Evolutionary conservation across 2,888 invertebrate species (phyloP).

Genomic region (Dolichopus griseipennis): DNA sequence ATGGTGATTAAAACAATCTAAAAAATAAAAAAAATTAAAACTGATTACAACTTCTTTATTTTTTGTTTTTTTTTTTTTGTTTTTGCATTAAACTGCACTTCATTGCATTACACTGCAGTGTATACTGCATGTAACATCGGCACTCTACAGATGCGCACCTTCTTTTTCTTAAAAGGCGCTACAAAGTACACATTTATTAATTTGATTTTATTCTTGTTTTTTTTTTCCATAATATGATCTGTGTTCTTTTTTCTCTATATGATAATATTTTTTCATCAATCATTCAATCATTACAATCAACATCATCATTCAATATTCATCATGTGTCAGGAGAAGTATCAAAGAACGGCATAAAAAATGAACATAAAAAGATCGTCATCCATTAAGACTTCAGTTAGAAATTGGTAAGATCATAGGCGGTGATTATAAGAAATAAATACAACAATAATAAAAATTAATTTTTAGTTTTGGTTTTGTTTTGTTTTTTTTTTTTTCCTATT

Average conservation of each 20-base stretch:
- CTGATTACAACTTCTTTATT: no score
- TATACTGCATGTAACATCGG: no score
- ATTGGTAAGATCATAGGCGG: background rate
- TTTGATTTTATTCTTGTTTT: background rate
- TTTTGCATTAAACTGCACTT: no score
- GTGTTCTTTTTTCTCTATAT: no score
- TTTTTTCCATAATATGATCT: background rate
- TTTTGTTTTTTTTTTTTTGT: no score
- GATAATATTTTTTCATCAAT: no score
- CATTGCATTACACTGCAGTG: no score
- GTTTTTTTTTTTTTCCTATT: no score
- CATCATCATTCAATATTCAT: background rate
- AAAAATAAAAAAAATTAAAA: no score
- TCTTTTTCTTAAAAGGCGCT: background rate
- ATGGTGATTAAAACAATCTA: no score
- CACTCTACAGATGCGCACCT: background rate
- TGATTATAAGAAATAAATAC: background rate
- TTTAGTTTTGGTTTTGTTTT: no score
- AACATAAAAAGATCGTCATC: background rate
- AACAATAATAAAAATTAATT: background rate
- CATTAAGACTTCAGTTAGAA: background rate
- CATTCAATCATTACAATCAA: no score
- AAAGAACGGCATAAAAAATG: background rate
- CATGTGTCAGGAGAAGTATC: background rate
- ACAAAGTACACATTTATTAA: background rate